These are phyloP conservation scores for Uria lomvia DNA, from an alignment of 2,113 vertebrate genomes.

Conservation along the genomic window DNA sequence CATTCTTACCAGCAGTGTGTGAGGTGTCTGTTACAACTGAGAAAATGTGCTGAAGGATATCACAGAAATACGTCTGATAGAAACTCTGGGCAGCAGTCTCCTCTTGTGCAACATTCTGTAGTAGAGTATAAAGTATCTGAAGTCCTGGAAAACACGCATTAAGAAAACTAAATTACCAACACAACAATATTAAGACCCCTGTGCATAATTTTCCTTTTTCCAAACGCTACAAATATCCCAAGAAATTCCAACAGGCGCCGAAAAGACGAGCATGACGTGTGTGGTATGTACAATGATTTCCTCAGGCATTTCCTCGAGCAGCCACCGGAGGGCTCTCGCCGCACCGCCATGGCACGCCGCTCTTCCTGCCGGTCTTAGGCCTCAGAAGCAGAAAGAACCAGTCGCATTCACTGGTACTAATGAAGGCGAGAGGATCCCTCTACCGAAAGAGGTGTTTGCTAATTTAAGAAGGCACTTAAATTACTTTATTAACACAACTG, in stretches of 20 bases:
- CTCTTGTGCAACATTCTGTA: slow-evolving; percentile 97
- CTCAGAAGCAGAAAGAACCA: neutral
- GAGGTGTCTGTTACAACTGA: slow-evolving; percentile 98
- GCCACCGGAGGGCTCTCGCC: neutral
- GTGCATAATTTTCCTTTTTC: neutral
- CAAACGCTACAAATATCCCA: rapidly evolving
- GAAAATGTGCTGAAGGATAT: slow-evolving; percentile 97
- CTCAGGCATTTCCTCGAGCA: neutral
- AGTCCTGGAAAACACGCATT: slow-evolving; percentile 76
- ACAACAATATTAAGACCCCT: neutral
- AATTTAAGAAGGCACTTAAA: neutral
- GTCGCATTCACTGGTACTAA: neutral
- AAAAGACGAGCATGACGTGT: neutral
- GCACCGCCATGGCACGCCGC: rapidly evolving
- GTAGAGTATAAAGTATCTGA: slow-evolving; percentile 94
- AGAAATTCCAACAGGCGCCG: neutral
- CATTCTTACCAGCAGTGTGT: slow-evolving; percentile 90
- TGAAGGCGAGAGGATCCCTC: neutral
- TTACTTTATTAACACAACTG: neutral
- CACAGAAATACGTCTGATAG: slow-evolving; percentile 98
- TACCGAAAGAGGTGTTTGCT: rapidly evolving
- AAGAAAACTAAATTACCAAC: neutral
- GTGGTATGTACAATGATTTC: rapidly evolving
- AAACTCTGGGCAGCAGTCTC: slow-evolving; percentile 97
- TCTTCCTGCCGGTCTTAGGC: rapidly evolving